Percentiles rank a stretch among this genome's conserved stretches.
Conservation (phyloP, 2,888 invertebrate species). For the Xiphydria camelus region DNA sequence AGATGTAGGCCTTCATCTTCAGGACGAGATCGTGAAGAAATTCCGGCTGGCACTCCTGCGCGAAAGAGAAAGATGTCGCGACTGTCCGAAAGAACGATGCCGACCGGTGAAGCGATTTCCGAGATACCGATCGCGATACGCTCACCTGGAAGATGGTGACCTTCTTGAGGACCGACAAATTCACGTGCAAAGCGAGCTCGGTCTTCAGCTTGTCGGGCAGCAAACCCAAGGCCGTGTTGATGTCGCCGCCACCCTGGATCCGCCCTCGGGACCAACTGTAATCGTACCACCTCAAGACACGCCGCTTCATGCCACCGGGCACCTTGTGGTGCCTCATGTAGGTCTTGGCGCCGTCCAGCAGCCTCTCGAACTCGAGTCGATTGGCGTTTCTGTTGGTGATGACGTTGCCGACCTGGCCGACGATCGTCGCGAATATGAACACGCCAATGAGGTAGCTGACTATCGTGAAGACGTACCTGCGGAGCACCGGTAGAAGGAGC, state of each 20-base stretch:
- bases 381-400: conserved; percentile 97
- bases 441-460: conserved; percentile 96
- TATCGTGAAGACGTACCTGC: conserved; percentile 94
- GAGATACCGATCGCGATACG: no score
- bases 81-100: no score
- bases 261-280: conserved; percentile 97
- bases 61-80: no score
- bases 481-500: conserved; percentile 43
- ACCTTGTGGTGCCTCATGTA: conserved; percentile 98
- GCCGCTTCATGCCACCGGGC: conserved; percentile 93
- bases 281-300: conserved; percentile 96
- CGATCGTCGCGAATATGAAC: conserved; percentile 96
- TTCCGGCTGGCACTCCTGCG: conserved; percentile 95
- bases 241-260: conserved; percentile 94
- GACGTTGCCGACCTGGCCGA: conserved; percentile 97
- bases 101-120: no score
- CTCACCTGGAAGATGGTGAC: conserved; percentile 79
- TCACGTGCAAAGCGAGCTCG: conserved; percentile 93
- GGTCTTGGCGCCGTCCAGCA: conserved; percentile 93
- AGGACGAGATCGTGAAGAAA: conserved; percentile 95
- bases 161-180: conserved; percentile 92
- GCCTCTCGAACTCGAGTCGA: conserved; percentile 90
- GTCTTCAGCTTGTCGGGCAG: conserved; percentile 96
- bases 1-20: conserved; percentile 98
- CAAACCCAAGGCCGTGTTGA: conserved; percentile 90